These are phyloP conservation scores for Serranus cabrilla DNA, from an alignment of 2,797 vertebrate species.

Conservation along the genomic window DNA sequence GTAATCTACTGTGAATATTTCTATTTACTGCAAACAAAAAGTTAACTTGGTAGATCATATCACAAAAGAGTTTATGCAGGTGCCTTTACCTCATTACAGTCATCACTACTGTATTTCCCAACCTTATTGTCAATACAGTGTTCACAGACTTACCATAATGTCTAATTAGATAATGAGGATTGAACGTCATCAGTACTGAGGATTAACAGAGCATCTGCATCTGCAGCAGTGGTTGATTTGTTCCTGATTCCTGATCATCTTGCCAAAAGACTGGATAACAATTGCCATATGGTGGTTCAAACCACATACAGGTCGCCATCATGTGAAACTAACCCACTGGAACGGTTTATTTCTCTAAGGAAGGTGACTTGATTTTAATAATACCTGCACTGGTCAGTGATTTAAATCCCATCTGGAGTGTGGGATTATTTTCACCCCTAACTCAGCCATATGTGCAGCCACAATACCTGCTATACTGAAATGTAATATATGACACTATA, in stretches of 20 bases:
- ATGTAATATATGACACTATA: too few relatives aligned
- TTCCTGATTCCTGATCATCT: not conserved
- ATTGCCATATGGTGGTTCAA: not conserved
- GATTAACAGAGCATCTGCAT: not conserved
- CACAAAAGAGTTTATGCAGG: slow-evolving; percentile 39
- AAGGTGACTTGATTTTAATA: not conserved
- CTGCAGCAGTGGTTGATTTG: not conserved
- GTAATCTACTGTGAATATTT: slow-evolving; percentile 63
- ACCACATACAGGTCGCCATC: not conserved
- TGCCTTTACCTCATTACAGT: slow-evolving; percentile 67
- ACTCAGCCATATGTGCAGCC: not conserved
- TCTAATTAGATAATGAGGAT: slow-evolving; percentile 3
- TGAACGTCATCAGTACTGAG: not conserved
- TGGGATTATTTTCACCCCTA: too few relatives aligned
- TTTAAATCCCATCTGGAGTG: not conserved
- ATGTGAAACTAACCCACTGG: not conserved
- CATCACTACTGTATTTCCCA: not conserved
- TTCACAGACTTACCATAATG: not conserved
- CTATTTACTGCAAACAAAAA: slow-evolving; percentile 31
- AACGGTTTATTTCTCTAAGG: not conserved
- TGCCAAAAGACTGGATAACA: not conserved
- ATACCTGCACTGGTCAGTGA: not conserved
- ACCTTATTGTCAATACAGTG: not conserved
- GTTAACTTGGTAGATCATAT: not conserved
- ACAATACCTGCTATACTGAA: not conserved